Evolutionary conservation across 2,888 invertebrate species (phyloP), one percentile per base, ranked within the genome.

Genomic region (Nomada flava): DNA sequence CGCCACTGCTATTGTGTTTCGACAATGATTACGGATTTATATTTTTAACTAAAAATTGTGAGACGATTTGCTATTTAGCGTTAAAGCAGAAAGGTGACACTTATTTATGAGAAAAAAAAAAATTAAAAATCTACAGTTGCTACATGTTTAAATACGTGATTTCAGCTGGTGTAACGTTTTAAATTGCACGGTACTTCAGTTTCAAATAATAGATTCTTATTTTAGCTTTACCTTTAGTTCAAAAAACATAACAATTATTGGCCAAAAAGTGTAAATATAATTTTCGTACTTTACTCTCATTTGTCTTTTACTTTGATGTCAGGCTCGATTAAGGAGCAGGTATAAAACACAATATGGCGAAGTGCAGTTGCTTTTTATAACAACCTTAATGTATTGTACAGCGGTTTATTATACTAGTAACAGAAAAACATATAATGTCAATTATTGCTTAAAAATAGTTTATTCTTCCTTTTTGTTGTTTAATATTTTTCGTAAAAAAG

Each of bases 341-440:
- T 83, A 64, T 59, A 75, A 76, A 79, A 82, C 81, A 68, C 87
- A 89, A 89, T 76, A 88, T 89, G 88, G 89, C 88, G 88, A 79
- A 68, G 69, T 63, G 60, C 71, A 65, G 73, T 53, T 78, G 69
- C 79, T 79, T 78, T 79, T 74, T 72, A 73, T 36, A 57, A 74
- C 89, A 89, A 89, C 89, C 88, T 89, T 75, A 68, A 84, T 72
- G 42, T 76, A 44, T 52, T 53, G 11, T 29, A 47, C 44, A 18
- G 29, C 75, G 44, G n/a, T 68, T 65, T 68, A 36, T 57, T 59
- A 63, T 20, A 11, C 23, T 60, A 42, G 11, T 11, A 36, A n/a
- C n/a, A n/a, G 15, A 68, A 68, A 53, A 69, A 50, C 36, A 65
- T 73, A n/a, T 63, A 71, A 18, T 68, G n/a, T 78, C 62, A 67